Base-by-base conservation (phyloP, 1,140 invertebrate species). In the Drosophila tsacasi region DNA sequence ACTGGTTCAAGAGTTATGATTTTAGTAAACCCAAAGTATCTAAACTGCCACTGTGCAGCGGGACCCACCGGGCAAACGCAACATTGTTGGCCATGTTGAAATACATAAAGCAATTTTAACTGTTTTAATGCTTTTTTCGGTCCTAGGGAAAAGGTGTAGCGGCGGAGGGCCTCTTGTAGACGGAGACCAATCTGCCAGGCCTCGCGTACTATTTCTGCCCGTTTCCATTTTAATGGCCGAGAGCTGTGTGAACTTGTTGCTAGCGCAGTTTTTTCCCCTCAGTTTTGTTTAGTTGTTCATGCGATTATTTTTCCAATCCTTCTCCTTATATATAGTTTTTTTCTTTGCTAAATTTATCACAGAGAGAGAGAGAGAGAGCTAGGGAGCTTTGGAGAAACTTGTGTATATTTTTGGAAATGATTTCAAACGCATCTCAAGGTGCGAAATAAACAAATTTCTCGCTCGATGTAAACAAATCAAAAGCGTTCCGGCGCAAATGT, bases 31-130 rank as follows among this genome's bases (percentile, higher is more conserved):
- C n/a, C n/a, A n/a, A n/a, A n/a, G n/a, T n/a, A n/a, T n/a, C n/a
- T n/a, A n/a, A n/a, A n/a, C n/a, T n/a, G n/a, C n/a, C n/a, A n/a
- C n/a, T n/a, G n/a, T n/a, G n/a, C n/a, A n/a, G n/a, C n/a, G n/a
- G n/a, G 25, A 54, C 7, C 23, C 15, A 50, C 25, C 49, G 27
- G 37, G 47, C 61, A 65, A 52, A 54, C 30, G 32, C 67, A 68
- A 71, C 67, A 68, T 47, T 76, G 63, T 73, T 74, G 71, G 68
- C 68, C 71, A 74, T 89, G 84, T 81, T 84, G 84, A 89, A 89
- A 89, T 90, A 81, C 85, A 89, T 84, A 89, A 90, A 90, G 84
- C 85, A 84, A 89, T 89, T 68, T 87, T 89, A 89, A 89, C 84
- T 80, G 84, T 90, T 89, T 89, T 79, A 74, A 90, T 84, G 81